Evolutionary conservation across 2,888 invertebrate species (phyloP), one percentile per base, ranked within the genome.

Genomic region (Syrista parreyssii): DNA sequence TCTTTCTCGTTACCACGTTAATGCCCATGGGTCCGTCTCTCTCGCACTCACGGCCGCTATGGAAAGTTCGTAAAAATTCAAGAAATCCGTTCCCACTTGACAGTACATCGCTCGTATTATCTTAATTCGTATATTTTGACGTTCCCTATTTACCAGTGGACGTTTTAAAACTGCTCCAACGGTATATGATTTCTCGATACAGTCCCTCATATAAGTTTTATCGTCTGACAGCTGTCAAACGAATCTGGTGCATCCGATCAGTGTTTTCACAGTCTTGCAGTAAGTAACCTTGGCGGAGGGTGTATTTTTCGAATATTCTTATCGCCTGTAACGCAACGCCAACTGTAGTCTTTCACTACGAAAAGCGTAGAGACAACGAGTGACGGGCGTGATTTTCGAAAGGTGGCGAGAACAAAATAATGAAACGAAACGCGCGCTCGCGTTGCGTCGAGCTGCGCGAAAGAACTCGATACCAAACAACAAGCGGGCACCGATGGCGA

Each of bases 401-500:
- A 55, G 55, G 55, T 23, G 55, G 9, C 55, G 55, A 55, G 55
- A 55, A 55, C 55, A 55, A 55, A 55, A 55, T 55, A 55, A 55
- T 23, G 55, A 40, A 36, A 36, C 36, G 12, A 40, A 55, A 55
- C 55, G 55, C 23, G 9, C 23, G 40, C 40, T 55, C 40, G 40
- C 40, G 55, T 55, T 55, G 55, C 23, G 55, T 23, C 55, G 55
- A 55, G 55, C 55, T 23, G 55, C 9, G 55, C 55, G 55, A 55
- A 55, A 55, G 55, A 55, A 55, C 55, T 23, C 55, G 23, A 55
- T 23, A 55, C 55, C 55, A 55, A 55, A 55, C 30, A 74, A 74
- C 74, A 34, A 74, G 33, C 30, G 68, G 74, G 68, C 12, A 12
- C 35, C 75, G 74, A 78, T 83, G 82, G 79, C 73, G 83, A 83